These are phyloP conservation scores for Punctoribates punctum DNA, from an alignment of 2,888 invertebrate genomes.

Conservation along the genomic window DNA sequence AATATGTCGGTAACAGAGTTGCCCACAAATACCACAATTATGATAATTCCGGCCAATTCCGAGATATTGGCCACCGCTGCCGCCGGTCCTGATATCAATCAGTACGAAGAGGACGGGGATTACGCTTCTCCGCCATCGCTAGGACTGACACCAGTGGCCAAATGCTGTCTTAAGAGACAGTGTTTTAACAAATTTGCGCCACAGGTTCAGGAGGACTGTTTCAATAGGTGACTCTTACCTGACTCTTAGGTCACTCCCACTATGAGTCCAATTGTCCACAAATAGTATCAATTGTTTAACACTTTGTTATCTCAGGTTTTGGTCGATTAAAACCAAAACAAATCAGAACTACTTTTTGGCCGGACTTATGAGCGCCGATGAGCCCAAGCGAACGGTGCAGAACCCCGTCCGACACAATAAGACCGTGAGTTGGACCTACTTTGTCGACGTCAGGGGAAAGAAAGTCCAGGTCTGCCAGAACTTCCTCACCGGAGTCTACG, in stretches of 20 bases:
- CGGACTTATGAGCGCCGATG: slow-evolving; percentile 35
- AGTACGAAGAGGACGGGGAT: slow-evolving; percentile 14
- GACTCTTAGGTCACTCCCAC: neutral
- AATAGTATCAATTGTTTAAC: neutral
- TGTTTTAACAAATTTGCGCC: slow-evolving; percentile 31
- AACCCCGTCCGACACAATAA: slow-evolving; percentile 31
- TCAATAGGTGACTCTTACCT: neutral
- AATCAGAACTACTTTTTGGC: slow-evolving; percentile 35
- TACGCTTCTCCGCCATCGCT: neutral
- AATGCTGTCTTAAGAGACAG: slow-evolving; percentile 30
- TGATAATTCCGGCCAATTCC: slow-evolving; percentile 16
- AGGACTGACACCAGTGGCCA: slow-evolving; percentile 32
- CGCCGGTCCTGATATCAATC: neutral
- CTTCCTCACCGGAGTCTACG: slow-evolving; percentile 25
- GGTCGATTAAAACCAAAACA: slow-evolving; percentile 28
- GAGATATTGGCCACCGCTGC: neutral
- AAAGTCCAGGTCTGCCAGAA: slow-evolving; percentile 33
- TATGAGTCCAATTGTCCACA: neutral
- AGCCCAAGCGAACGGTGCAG: slow-evolving; percentile 27
- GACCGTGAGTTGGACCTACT: slow-evolving; percentile 35
- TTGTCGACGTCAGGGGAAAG: slow-evolving; percentile 33
- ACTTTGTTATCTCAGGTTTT: neutral
- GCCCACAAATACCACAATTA: slow-evolving; percentile 21
- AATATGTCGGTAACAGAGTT: slow-evolving; percentile 10
- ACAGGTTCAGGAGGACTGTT: slow-evolving; percentile 37